phyloP scores from a whole-genome alignment of 2,797 vertebrate species.

The Neosalanx taihuensis region DNA sequence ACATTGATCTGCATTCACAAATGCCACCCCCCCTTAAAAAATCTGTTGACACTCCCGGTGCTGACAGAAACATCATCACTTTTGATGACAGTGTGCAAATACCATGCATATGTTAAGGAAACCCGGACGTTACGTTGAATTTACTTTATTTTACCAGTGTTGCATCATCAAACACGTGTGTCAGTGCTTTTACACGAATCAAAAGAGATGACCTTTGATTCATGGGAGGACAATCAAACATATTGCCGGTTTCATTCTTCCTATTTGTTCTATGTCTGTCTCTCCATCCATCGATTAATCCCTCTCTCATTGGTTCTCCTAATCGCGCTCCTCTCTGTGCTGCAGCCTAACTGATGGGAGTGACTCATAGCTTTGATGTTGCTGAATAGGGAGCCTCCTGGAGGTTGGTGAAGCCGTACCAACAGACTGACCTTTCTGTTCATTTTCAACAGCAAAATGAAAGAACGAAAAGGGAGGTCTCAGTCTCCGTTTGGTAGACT shows the following conservation, averaged over 20 bases:
- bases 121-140: too few species aligned
- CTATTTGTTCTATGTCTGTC: conserved; percentile 6
- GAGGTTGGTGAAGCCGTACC: conserved; percentile 61
- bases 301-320: conserved; percentile 10
- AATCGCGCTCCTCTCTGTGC: conserved; percentile 40
- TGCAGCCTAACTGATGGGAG: conserved; percentile 43
- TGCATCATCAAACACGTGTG: too few species aligned
- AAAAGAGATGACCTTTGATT: not conserved
- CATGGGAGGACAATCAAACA: not conserved
- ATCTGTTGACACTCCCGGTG: too few species aligned
- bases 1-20: not conserved
- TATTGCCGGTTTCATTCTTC: not conserved
- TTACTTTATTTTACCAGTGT: too few species aligned
- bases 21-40: not conserved
- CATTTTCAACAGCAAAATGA: conserved; percentile 38
- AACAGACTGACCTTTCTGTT: conserved; percentile 70
- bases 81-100: too few species aligned
- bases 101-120: too few species aligned
- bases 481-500: conserved; percentile 16
- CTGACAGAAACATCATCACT: too few species aligned
- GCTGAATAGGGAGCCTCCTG: conserved; percentile 50
- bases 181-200: not conserved
- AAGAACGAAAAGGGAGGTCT: conserved; percentile 35
- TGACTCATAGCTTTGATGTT: conserved; percentile 69
- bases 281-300: not conserved